phyloP scores from a whole-genome alignment of 2,113 vertebrate species.

The Mustela lutreola region DNA sequence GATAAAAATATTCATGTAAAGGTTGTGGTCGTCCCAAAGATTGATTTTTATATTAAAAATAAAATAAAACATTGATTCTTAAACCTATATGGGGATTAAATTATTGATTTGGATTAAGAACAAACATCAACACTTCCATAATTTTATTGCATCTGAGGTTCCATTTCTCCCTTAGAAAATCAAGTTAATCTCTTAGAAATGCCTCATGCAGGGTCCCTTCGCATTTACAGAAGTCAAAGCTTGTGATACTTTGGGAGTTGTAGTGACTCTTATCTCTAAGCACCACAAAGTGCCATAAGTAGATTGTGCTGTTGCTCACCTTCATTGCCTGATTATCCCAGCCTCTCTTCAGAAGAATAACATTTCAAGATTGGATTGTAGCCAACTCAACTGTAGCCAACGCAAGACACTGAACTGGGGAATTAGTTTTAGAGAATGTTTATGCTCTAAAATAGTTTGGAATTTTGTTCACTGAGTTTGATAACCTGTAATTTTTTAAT shows the following conservation, averaged over 20 bases:
- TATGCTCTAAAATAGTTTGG: slow-evolving; percentile 55
- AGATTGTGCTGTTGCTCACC: slow-evolving; percentile 63
- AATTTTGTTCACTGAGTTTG: slow-evolving; percentile 43
- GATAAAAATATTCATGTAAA: slow-evolving; percentile 76
- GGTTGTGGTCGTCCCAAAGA: slow-evolving; percentile 74
- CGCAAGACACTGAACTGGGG: slow-evolving; percentile 40
- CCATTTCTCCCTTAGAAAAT: slow-evolving; percentile 73
- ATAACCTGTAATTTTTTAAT: neutral
- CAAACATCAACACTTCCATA: slow-evolving; percentile 59
- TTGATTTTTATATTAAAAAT: slow-evolving; percentile 65
- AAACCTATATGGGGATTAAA: slow-evolving; percentile 19
- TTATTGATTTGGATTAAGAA: slow-evolving; percentile 69
- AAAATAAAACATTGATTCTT: slow-evolving; percentile 67
- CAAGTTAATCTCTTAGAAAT: slow-evolving; percentile 79
- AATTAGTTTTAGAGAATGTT: slow-evolving; percentile 61
- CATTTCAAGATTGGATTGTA: slow-evolving; percentile 69
- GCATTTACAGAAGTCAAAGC: slow-evolving; percentile 75
- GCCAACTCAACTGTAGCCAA: slow-evolving; percentile 64
- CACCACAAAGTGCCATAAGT: slow-evolving; percentile 73
- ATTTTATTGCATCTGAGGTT: slow-evolving; percentile 68
- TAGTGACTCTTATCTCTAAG: slow-evolving; percentile 79
- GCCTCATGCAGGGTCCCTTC: slow-evolving; percentile 48
- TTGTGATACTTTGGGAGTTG: slow-evolving; percentile 70
- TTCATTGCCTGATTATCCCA: slow-evolving; percentile 72
- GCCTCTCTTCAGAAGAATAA: slow-evolving; percentile 69